Evolutionary conservation across 1,140 invertebrate species (phyloP), one percentile per base, ranked within the genome.

Genomic region (Drosophila willistoni): DNA sequence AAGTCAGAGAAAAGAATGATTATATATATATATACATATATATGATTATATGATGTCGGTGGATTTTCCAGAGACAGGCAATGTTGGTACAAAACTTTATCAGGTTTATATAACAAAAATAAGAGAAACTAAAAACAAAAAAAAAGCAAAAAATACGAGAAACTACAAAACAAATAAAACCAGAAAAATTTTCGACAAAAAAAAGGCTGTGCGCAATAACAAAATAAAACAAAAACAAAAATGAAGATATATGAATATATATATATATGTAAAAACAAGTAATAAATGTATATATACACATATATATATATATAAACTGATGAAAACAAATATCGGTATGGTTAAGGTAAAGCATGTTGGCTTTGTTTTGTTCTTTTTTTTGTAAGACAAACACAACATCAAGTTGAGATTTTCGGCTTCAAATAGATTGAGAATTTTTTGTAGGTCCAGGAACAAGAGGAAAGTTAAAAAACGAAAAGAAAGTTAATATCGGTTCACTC

Each of bases 51-150:
- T 56, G 64, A 62, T 67, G 64, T 67, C 62, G 59, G 73, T 51
- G 76, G 74, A 33, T 64, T 74, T 76, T 61, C 71, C 61, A 42
- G 22, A 75, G 64, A 59, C 64, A 65, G 79, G 64, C 76, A 87
- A 86, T 62, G 83, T 89, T 87, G 83, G 83, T 87, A 87, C 83
- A 87, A 87, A 87, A 77, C 79, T 73, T 87, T 77, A 87, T 87
- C 83, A 87, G 83, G 83, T 85, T 79, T 70, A 64, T 69, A 87
- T 77, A 78, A 56, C 67, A 64, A 55, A 55, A 79, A 67, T 13
- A 71, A 75, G 19, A 19, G 19, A 19, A 19, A 1, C 19, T 22
- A 86, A 77, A 81, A 56, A 73, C 60, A 42, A 60, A 79, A 68
- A 17, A 71, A 64, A 55, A 51, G 33, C 25, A 5, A 29, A 29